A percentile compares a stretch with the other conserved stretches of the same genome.
phyloP scores from a whole-genome alignment of 2,797 vertebrate genomes.

The Ceryle rudis region DNA sequence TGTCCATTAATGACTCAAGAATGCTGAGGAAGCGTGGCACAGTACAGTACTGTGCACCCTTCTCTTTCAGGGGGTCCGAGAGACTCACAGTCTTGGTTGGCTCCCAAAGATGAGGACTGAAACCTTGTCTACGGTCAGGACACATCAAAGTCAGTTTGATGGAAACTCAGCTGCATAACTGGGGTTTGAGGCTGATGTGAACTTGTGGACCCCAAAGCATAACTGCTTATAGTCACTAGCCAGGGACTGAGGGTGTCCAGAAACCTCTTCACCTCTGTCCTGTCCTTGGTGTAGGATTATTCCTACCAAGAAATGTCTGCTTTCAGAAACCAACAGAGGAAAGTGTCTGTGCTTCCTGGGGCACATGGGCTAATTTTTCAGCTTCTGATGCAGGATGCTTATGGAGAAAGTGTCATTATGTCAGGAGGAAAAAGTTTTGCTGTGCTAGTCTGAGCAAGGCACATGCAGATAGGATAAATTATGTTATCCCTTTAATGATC shows the following conservation, averaged over 20 bases:
- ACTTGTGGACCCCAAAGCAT: neutral
- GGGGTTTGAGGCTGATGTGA: neutral
- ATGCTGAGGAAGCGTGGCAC: neutral
- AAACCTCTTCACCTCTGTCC: neutral
- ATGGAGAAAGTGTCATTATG: neutral
- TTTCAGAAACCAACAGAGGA: neutral
- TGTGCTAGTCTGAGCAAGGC: neutral
- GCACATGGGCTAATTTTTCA: neutral
- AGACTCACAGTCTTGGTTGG: neutral
- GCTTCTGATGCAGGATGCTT: neutral
- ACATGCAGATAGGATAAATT: neutral
- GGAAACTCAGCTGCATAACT: neutral
- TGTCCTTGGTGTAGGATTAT: neutral
- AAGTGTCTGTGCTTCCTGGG: neutral
- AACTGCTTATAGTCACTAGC: neutral
- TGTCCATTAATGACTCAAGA: neutral
- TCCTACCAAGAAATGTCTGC: neutral
- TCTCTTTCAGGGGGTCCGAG: neutral
- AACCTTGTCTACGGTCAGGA: neutral
- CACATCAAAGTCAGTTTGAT: neutral
- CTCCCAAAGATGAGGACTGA: neutral
- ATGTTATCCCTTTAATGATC: conserved; percentile 11
- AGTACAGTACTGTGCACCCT: neutral
- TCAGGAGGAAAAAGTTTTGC: neutral
- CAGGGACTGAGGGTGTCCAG: neutral